Conservation (phyloP, 2,797 vertebrate genomes). For the Rhadinocentrus ornatus region DNA sequence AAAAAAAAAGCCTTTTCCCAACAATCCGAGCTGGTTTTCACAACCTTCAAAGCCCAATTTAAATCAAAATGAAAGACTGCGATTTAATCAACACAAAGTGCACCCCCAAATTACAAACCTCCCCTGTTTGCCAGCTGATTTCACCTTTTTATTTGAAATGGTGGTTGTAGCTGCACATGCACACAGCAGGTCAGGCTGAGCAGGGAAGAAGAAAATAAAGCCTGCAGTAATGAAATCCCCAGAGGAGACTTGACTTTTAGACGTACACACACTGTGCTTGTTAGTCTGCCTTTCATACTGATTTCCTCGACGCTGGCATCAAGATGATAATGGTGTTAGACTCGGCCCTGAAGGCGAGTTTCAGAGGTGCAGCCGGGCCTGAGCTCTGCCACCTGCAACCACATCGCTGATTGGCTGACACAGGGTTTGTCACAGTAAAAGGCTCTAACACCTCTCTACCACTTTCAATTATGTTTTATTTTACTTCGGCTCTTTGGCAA, state of each 20-base stretch:
- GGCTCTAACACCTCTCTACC: constrained; percentile 30
- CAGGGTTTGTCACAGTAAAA: constrained; percentile 21
- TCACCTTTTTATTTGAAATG: constrained; percentile 35
- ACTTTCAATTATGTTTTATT: background rate
- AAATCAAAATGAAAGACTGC: constrained; percentile 18
- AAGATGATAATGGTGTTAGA: constrained; percentile 50
- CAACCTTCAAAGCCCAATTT: constrained; percentile 14
- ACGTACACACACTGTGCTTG: constrained; percentile 36
- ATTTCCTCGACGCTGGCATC: constrained; percentile 43
- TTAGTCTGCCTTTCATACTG: constrained; percentile 52
- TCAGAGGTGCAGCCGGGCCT: constrained; percentile 26
- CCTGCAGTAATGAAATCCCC: constrained; percentile 32
- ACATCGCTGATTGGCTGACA: constrained; percentile 44
- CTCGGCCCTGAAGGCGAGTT: constrained; percentile 33
- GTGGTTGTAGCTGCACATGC: constrained; percentile 20
- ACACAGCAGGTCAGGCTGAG: constrained; percentile 26
- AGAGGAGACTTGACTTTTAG: constrained; percentile 37
- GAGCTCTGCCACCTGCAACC: constrained; percentile 41
- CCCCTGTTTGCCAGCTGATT: constrained; percentile 33
- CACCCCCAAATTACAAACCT: constrained; percentile 28
- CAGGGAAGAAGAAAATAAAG: background rate
- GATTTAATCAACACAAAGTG: constrained; percentile 36
- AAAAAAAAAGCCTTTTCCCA: background rate
- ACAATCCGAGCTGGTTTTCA: constrained; percentile 23
- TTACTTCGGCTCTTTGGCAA: constrained; percentile 18